Conservation (phyloP, 2,888 invertebrate species). For the Hypomecis punctinalis region DNA sequence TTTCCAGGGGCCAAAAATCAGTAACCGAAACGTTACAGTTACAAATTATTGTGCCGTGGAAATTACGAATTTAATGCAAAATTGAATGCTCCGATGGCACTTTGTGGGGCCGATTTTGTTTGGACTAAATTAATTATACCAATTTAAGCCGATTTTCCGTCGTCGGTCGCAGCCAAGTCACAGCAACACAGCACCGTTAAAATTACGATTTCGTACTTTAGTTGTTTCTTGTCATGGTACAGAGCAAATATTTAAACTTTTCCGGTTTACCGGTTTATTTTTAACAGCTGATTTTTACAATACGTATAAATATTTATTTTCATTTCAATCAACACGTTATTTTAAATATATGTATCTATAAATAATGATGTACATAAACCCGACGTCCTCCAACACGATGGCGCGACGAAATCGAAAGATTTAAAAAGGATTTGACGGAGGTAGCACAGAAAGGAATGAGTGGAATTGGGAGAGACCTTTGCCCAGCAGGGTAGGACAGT, state of each 20-base stretch:
- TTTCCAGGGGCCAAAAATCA: conserved; percentile 61
- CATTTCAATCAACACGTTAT: background rate
- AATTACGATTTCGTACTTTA: conserved; percentile 73
- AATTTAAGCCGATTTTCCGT: conserved; percentile 76
- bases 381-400: too few relatives aligned
- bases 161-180: conserved; percentile 60
- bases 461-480: too few relatives aligned
- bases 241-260: conserved; percentile 43
- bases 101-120: conserved; percentile 76
- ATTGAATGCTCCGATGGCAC: conserved; percentile 75
- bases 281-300: conserved; percentile 1
- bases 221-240: conserved; percentile 57
- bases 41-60: conserved; percentile 82
- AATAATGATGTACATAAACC: too few relatives aligned
- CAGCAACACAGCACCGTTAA: conserved; percentile 63
- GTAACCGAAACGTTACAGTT: conserved; percentile 76
- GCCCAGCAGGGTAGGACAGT: too few relatives aligned
- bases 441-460: too few relatives aligned
- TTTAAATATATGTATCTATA: background rate
- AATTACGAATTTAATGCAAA: conserved; percentile 82
- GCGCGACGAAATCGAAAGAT: too few relatives aligned
- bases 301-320: background rate
- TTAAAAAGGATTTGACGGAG: too few relatives aligned
- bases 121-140: conserved; percentile 82
- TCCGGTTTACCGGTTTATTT: conserved; percentile 15